A percentile compares a stretch with the other conserved stretches of the same genome.
These are phyloP conservation scores for Vesta saturnalis DNA, from an alignment of 2,888 invertebrate genomes.

Conservation along the genomic window DNA sequence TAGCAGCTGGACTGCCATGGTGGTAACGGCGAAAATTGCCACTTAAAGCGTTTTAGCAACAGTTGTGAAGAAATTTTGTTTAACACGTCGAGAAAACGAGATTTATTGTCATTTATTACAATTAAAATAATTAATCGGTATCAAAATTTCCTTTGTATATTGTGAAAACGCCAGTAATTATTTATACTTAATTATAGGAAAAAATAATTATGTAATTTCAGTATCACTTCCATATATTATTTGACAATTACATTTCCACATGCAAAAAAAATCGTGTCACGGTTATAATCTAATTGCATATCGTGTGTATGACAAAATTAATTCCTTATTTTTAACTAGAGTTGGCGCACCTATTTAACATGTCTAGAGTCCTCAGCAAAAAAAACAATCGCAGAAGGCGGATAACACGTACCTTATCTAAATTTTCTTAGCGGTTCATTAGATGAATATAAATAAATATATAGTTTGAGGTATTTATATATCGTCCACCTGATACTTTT, in stretches of 20 bases:
- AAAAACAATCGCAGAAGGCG: neutral
- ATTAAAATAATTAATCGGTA: neutral
- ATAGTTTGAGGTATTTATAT: neutral
- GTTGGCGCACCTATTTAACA: no score
- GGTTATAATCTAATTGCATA: neutral
- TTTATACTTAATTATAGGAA: constrained; percentile 1
- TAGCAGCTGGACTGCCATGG: no score
- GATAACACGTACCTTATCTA: neutral
- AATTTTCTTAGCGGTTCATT: neutral
- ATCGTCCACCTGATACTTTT: constrained; percentile 14
- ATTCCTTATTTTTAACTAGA: constrained; percentile 1
- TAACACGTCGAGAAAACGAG: no score
- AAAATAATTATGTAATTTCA: constrained; percentile 1
- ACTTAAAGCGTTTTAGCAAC: no score
- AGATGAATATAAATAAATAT: neutral
- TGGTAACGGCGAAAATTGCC: no score
- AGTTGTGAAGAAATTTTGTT: no score
- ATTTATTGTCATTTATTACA: no score
- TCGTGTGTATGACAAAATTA: neutral
- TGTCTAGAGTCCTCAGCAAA: neutral
- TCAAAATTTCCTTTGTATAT: neutral
- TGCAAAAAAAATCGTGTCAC: neutral
- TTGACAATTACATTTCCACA: neutral
- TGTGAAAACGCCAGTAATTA: neutral
- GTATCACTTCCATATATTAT: neutral